These are phyloP conservation scores for Dromius quadrimaculatus DNA, from an alignment of 2,888 invertebrate species.

Conservation along the genomic window DNA sequence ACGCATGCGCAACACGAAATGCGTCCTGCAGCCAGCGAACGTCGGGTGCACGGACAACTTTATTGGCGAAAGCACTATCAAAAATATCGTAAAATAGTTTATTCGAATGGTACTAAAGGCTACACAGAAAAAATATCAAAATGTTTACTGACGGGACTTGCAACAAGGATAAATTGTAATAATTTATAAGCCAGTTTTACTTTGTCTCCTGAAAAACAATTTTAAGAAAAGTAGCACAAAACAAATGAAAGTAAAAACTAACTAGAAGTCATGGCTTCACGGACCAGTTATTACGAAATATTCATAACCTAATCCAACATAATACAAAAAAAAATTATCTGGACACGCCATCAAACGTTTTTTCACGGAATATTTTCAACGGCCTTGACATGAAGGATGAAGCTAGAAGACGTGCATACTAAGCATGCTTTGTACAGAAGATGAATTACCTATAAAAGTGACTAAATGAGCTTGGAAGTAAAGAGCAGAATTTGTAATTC, in stretches of 20 bases:
- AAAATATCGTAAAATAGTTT: slow-evolving; percentile 53
- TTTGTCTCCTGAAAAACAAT: no score
- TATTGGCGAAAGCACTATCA: slow-evolving; percentile 53
- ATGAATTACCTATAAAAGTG: slow-evolving; percentile 8
- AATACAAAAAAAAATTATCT: no score
- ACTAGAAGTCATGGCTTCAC: no score
- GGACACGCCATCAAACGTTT: no score
- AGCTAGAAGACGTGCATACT: slow-evolving; percentile 2
- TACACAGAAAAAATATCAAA: slow-evolving; percentile 49
- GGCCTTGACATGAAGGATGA: slow-evolving; percentile 16
- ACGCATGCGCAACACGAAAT: slow-evolving; percentile 35
- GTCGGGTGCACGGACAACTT: slow-evolving; percentile 43
- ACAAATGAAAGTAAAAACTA: no score
- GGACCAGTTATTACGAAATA: no score
- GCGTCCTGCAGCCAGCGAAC: slow-evolving; percentile 44
- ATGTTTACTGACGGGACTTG: slow-evolving; percentile 37
- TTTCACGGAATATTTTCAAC: slow-evolving; percentile 14
- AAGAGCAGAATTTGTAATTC: background rate
- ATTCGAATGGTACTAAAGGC: slow-evolving; percentile 51
- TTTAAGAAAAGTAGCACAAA: no score
- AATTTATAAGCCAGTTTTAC: background rate
- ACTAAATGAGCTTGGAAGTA: background rate
- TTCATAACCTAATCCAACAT: no score
- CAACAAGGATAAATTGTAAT: slow-evolving; percentile 25
- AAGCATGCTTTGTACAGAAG: slow-evolving; percentile 4